These are phyloP conservation scores for Oryzaephilus surinamensis DNA, from an alignment of 1,140 invertebrate genomes.

Conservation along the genomic window DNA sequence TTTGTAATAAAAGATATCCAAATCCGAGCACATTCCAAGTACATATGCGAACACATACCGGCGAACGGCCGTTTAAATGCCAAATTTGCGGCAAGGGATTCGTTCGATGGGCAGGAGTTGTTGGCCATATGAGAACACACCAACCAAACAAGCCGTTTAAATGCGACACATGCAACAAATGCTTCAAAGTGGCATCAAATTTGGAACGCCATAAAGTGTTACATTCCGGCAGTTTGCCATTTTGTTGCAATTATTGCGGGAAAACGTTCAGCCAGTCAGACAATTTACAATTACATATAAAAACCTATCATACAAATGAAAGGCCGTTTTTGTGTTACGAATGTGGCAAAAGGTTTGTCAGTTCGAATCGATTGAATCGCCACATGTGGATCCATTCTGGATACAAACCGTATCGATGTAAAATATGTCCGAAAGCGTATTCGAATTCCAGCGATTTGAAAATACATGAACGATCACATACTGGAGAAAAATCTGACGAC, in stretches of 20 bases:
- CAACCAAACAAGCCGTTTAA: constrained; percentile 27
- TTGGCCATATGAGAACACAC: constrained; percentile 31
- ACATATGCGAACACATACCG: constrained; percentile 37
- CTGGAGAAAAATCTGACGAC: constrained; percentile 14
- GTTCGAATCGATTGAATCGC: constrained; percentile 25
- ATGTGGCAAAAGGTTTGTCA: constrained; percentile 48
- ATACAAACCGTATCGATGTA: constrained; percentile 29
- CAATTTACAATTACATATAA: constrained; percentile 29
- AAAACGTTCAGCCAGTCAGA: constrained; percentile 29
- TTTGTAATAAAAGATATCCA: constrained; percentile 24
- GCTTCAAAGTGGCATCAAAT: constrained; percentile 24
- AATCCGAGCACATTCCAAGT: constrained; percentile 26
- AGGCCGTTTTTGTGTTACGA: constrained; percentile 52
- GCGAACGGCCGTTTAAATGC: constrained; percentile 39
- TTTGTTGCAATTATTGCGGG: constrained; percentile 26
- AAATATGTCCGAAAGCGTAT: constrained; percentile 28
- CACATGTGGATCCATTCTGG: constrained; percentile 33
- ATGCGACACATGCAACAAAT: constrained; percentile 24
- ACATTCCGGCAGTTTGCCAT: constrained; percentile 19
- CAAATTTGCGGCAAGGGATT: constrained; percentile 35
- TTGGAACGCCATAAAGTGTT: constrained; percentile 22
- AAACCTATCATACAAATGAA: constrained; percentile 51
- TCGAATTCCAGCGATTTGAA: constrained; percentile 28
- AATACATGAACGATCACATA: constrained; percentile 24
- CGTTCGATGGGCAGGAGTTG: constrained; percentile 25